Evolutionary conservation across 2,888 invertebrate species (phyloP).

Genomic region (Polydrusus tereticollis): DNA sequence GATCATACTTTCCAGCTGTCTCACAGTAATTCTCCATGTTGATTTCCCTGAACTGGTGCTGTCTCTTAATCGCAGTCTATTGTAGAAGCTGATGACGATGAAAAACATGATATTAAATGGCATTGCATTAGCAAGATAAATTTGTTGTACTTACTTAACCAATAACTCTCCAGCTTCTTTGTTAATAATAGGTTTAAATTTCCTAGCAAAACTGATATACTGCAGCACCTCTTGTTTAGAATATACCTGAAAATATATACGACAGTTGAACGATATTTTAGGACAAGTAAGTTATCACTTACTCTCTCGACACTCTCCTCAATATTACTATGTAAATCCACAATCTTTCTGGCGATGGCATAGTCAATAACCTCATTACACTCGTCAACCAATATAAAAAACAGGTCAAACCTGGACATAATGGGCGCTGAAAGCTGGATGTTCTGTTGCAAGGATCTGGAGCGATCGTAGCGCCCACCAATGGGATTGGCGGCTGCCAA

Average conservation of each 20-base stretch:
- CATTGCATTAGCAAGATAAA: no score
- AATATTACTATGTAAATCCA: slow-evolving; percentile 92
- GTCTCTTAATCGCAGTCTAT: slow-evolving; percentile 87
- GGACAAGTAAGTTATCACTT: slow-evolving; percentile 8
- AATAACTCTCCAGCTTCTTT: slow-evolving; percentile 87
- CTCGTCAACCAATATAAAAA: slow-evolving; percentile 98
- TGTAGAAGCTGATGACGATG: slow-evolving; percentile 79
- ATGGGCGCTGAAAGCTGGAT: slow-evolving; percentile 94
- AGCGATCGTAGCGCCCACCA: slow-evolving; percentile 91
- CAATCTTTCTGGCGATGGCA: slow-evolving; percentile 95
- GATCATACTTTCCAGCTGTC: slow-evolving; percentile 96
- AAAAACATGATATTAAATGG: no score
- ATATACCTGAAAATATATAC: slow-evolving; percentile 71
- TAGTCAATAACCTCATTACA: slow-evolving; percentile 96
- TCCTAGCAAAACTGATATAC: slow-evolving; percentile 96
- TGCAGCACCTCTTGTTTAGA: slow-evolving; percentile 90
- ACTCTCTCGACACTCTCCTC: slow-evolving; percentile 81
- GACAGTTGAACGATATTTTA: background rate
- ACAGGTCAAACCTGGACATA: slow-evolving; percentile 98
- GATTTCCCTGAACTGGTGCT: slow-evolving; percentile 73
- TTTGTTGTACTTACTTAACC: slow-evolving; percentile 67
- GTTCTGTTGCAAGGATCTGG: slow-evolving; percentile 95
- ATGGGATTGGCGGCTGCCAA: slow-evolving; percentile 98
- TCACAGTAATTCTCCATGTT: slow-evolving; percentile 96
- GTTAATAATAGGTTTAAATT: slow-evolving; percentile 91